Conservation (phyloP, 2,113 vertebrate species). For the Alaudala cheleensis region DNA sequence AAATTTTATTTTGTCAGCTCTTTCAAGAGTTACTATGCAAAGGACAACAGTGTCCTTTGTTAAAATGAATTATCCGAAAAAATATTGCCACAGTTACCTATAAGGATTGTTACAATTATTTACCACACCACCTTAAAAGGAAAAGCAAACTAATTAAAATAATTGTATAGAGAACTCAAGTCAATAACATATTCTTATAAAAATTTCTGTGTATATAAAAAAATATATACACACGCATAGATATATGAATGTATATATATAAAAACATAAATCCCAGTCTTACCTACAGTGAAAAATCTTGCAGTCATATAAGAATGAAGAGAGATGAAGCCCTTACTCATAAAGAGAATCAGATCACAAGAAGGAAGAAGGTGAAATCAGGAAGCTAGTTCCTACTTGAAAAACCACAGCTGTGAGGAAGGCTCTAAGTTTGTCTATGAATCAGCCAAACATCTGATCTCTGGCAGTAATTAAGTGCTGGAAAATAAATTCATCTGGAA, state of each 20-base stretch:
- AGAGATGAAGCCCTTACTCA: neutral
- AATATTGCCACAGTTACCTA: neutral
- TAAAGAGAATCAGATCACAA: neutral
- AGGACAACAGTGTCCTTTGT: neutral
- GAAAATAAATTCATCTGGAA: constrained; percentile 43
- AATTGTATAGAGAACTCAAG: neutral
- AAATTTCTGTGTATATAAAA: neutral
- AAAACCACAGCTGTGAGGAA: neutral
- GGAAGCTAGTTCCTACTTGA: constrained; percentile 47
- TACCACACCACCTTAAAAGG: neutral
- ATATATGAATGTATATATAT: neutral
- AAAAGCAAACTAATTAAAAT: neutral
- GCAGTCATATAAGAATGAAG: neutral
- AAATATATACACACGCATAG: neutral
- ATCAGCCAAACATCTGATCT: constrained; percentile 63
- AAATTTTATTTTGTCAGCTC: neutral
- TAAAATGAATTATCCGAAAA: neutral
- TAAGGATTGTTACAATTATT: neutral
- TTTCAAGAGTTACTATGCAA: neutral
- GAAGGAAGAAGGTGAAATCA: constrained; percentile 32
- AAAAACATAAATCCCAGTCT: neutral
- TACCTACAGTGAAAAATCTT: constrained; percentile 44
- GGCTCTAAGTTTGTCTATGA: constrained; percentile 30
- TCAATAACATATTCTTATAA: neutral
- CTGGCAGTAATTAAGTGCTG: constrained; percentile 24